A percentile compares a stretch with the other conserved stretches of the same genome.
phyloP scores from a whole-genome alignment of 1,140 invertebrate genomes.

The Xylocopa sonorina region DNA sequence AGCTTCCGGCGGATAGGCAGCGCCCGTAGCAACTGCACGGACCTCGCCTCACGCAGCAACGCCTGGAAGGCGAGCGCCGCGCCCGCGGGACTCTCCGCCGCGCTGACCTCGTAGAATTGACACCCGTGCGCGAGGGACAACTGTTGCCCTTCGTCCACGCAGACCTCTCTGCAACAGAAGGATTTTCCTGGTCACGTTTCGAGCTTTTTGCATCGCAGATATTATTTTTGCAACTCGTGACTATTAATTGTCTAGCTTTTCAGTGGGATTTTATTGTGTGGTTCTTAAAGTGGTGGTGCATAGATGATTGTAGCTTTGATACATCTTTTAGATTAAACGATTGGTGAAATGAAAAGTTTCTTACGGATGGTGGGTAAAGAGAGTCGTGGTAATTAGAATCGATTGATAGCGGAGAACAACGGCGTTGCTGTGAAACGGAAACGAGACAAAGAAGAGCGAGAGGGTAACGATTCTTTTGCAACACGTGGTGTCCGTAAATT shows the following conservation, averaged over 20 bases:
- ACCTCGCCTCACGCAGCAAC: slow-evolving; percentile 87
- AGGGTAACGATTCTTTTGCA: neutral
- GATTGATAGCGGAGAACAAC: too few relatives aligned
- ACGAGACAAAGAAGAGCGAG: neutral
- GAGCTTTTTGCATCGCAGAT: neutral
- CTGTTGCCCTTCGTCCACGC: slow-evolving; percentile 91
- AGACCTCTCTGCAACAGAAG: slow-evolving; percentile 85
- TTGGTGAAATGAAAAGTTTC: too few relatives aligned
- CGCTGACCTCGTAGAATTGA: slow-evolving; percentile 93
- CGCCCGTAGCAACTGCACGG: slow-evolving; percentile 87
- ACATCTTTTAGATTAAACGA: too few relatives aligned
- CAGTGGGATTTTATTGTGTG: too few relatives aligned
- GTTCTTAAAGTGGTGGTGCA: too few relatives aligned
- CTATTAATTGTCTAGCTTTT: too few relatives aligned
- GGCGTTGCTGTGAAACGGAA: neutral
- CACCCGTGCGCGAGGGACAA: slow-evolving; percentile 89
- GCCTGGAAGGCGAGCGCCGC: slow-evolving; percentile 91
- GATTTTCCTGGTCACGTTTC: neutral
- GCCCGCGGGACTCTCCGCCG: slow-evolving; percentile 90
- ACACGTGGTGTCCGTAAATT: slow-evolving; percentile 51
- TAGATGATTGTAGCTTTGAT: too few relatives aligned
- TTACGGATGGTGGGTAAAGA: too few relatives aligned
- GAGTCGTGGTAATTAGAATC: too few relatives aligned
- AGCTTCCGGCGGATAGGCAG: slow-evolving; percentile 88
- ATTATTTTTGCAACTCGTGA: neutral